A percentile compares a stretch with the other conserved stretches of the same genome.
Conservation (phyloP, 2,888 invertebrate genomes). For the Exephanes ischioxanthus region DNA sequence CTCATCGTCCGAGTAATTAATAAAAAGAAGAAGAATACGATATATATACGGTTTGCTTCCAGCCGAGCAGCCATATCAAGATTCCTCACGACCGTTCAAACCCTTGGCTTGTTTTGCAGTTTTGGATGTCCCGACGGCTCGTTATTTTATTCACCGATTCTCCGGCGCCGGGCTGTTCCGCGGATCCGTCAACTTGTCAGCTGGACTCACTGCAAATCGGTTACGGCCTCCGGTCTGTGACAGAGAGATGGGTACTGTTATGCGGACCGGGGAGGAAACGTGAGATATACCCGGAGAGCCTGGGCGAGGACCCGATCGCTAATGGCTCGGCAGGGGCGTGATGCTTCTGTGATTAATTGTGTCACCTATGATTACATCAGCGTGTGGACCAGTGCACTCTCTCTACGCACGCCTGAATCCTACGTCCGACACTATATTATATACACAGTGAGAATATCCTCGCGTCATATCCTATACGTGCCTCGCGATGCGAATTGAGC, state of each 20-base stretch:
- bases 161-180: constrained; percentile 19
- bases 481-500: constrained; percentile 73
- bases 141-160: constrained; percentile 17
- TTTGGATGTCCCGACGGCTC: background rate
- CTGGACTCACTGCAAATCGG: constrained; percentile 53
- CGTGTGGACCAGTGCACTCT: constrained; percentile 25
- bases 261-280: constrained; percentile 32
- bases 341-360: constrained; percentile 82
- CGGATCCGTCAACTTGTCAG: constrained; percentile 41
- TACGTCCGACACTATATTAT: constrained; percentile 60
- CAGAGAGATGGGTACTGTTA: constrained; percentile 27
- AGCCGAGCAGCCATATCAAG: background rate
- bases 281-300: constrained; percentile 46
- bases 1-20: no score
- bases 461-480: constrained; percentile 63
- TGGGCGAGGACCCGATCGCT: constrained; percentile 73
- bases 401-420: background rate
- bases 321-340: constrained; percentile 77
- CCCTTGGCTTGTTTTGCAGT: background rate
- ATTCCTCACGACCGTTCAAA: background rate
- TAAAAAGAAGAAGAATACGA: no score
- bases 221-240: constrained; percentile 45
- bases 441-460: constrained; percentile 56
- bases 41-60: background rate
- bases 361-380: constrained; percentile 82